Conservation (phyloP, 2,888 invertebrate genomes). For the Ctena decussata region DNA sequence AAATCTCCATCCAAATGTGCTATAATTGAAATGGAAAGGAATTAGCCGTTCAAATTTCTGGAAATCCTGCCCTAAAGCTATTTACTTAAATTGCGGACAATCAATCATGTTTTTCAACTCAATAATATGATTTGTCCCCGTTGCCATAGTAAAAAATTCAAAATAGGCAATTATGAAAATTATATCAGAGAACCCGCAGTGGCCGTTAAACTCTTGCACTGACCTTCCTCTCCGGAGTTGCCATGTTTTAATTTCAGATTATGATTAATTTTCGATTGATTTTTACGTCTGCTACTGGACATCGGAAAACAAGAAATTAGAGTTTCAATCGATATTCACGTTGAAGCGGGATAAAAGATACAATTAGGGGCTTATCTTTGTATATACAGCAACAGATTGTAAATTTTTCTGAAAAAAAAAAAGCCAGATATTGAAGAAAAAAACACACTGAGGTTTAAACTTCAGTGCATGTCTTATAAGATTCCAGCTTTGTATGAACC, state of each 20-base stretch:
- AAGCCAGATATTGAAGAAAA: too few species aligned
- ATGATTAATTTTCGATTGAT: constrained; percentile 15
- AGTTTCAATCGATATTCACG: constrained; percentile 5
- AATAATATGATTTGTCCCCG: constrained; percentile 8
- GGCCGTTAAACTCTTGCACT: background rate
- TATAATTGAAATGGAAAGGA: constrained; percentile 60
- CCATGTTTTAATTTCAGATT: constrained; percentile 12
- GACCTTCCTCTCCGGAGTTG: background rate
- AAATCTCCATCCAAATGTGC: constrained; percentile 47
- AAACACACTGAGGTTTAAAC: too few species aligned
- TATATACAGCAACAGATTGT: background rate
- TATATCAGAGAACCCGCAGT: background rate
- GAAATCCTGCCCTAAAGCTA: constrained; percentile 52
- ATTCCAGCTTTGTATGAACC: too few species aligned
- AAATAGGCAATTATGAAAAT: constrained; percentile 8
- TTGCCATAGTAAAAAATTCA: constrained; percentile 14
- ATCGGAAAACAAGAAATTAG: constrained; percentile 12
- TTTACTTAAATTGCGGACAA: constrained; percentile 4
- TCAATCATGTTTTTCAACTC: constrained; percentile 5
- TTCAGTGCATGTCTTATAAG: too few species aligned
- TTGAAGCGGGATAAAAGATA: background rate
- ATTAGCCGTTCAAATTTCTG: constrained; percentile 52
- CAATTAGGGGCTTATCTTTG: constrained; percentile 4
- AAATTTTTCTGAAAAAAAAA: too few species aligned
- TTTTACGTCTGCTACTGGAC: constrained; percentile 6